These are phyloP conservation scores for Andrena cerasifolii DNA, from an alignment of 1,140 invertebrate genomes.

Conservation along the genomic window DNA sequence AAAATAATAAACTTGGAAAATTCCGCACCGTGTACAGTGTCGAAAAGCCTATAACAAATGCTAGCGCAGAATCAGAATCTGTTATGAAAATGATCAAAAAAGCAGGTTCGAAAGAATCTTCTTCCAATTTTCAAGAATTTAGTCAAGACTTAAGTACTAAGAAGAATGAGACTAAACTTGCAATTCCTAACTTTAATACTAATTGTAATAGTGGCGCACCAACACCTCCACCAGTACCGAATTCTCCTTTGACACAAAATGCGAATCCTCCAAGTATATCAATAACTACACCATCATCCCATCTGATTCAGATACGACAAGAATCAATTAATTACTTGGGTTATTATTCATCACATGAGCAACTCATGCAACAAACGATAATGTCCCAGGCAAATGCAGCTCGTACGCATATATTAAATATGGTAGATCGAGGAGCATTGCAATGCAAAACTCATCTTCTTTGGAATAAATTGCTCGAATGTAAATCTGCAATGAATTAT, in stretches of 20 bases:
- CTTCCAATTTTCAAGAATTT: neutral
- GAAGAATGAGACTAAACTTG: neutral
- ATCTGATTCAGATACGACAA: constrained; percentile 81
- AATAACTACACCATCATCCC: constrained; percentile 56
- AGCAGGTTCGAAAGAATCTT: neutral
- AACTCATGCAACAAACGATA: constrained; percentile 88
- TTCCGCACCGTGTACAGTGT: constrained; percentile 85
- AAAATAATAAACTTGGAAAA: constrained; percentile 85
- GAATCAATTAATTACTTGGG: constrained; percentile 89
- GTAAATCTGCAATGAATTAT: constrained; percentile 82
- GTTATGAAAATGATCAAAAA: constrained; percentile 17
- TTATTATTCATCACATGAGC: constrained; percentile 89
- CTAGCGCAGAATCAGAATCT: constrained; percentile 70
- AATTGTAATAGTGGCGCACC: constrained; percentile 67
- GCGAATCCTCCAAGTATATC: constrained; percentile 55
- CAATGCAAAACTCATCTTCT: constrained; percentile 89
- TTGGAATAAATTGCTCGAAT: constrained; percentile 87
- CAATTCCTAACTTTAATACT: neutral
- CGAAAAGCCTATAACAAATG: constrained; percentile 69
- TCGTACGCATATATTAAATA: constrained; percentile 84
- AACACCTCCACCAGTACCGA: constrained; percentile 78
- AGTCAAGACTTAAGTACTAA: constrained; percentile 7
- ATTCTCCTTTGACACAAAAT: constrained; percentile 73
- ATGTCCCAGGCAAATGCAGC: constrained; percentile 85
- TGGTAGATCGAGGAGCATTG: constrained; percentile 86